Evolutionary conservation across 2,113 vertebrate genomes (phyloP).

Genomic region (Pagrus major): DNA sequence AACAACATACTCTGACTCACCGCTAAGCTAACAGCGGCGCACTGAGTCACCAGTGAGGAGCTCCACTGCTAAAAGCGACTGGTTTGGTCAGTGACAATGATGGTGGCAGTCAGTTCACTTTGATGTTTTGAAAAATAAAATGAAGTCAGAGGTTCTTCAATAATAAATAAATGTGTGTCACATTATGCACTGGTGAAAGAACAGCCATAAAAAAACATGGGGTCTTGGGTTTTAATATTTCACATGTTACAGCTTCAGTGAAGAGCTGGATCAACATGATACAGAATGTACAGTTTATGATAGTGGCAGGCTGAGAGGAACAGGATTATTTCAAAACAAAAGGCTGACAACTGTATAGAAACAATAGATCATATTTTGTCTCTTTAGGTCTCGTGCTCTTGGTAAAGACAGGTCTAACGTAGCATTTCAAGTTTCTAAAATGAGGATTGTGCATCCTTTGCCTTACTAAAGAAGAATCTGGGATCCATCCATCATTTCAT

Average conservation of each 20-base stretch:
- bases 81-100: neutral
- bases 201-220: neutral
- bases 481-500: conserved; percentile 35
- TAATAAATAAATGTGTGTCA: neutral
- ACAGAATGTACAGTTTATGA: neutral
- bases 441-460: neutral
- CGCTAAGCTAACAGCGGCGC: neutral
- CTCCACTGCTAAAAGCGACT: neutral
- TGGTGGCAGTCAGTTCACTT: neutral
- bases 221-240: neutral
- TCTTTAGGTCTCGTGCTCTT: neutral
- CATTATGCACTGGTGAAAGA: neutral
- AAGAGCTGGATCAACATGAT: neutral
- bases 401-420: neutral
- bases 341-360: no score
- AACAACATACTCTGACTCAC: neutral
- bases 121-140: neutral
- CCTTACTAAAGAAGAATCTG: neutral
- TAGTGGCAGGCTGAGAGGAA: neutral
- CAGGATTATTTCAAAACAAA: neutral
- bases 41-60: neutral
- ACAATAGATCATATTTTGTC: no score
- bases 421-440: conserved; percentile 15
- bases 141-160: neutral
- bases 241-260: neutral